Base-by-base conservation (phyloP, 2,113 vertebrate genomes). In the Nannobrachium achirus region DNA sequence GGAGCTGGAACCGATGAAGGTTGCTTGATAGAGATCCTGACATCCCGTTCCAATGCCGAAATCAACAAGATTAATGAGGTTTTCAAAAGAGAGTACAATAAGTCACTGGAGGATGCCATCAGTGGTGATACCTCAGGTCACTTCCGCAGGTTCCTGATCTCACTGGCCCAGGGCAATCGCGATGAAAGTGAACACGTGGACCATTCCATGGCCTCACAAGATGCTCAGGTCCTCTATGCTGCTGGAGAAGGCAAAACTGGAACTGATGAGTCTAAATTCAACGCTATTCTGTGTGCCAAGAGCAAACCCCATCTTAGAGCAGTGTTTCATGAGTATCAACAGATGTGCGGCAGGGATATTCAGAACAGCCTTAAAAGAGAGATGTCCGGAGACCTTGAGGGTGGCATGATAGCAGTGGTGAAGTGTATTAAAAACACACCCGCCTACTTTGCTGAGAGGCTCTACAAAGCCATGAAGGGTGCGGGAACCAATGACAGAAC, bases 191-290 rank as follows among this genome's bases (percentile, higher is more conserved):
- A 88, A 56, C 91, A 63, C 11, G 93, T 96, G 80, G 93, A 96
- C 69, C 92, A 95, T 87, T 83, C 94, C 18, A 41, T 93, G 10
- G 94, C 94, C 55, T 94, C 95, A 76, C 94, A 89, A 75, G 95
- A 96, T 79, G 94, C 88, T 38, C 95, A 96, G 94, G 95, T 96
- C 77, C 80, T 96, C 2, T 96, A 95, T 63, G 94, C 94, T n/a
- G 95, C 95, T 0, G 95, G 95, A 68, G 95, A 96, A 86, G 95
- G 92, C 59, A 94, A 94, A 20, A 77, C 96, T 1, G 95, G 95
- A 61, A 96, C 95, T 0, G 95, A 96, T 0, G 95, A 96, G 68
- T 96, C 95, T 48, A 95, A 93, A 73, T 96, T 96, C 89, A 96
- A 96, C 2, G 94, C 93, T 6, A 88, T 96, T 69, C 91, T 96